phyloP scores from a whole-genome alignment of 2,888 invertebrate genomes.

The Caenorhabditis sp. region DNA sequence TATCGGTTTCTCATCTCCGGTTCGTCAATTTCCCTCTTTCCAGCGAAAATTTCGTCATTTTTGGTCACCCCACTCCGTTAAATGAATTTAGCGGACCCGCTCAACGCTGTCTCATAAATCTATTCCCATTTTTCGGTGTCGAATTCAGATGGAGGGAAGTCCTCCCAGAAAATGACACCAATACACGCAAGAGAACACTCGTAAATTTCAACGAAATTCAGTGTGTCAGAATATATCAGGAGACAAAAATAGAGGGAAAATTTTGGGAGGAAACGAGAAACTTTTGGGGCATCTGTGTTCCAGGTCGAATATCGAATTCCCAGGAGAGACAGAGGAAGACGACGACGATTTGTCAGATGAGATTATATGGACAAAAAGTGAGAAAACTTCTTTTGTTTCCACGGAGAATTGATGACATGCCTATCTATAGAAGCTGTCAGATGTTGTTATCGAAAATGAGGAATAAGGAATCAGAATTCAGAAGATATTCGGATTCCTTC shows the following conservation, averaged over 20 bases:
- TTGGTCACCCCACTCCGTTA: slow-evolving; percentile 28
- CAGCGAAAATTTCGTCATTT: slow-evolving; percentile 48
- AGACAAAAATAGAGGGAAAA: slow-evolving; percentile 25
- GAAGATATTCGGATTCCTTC: background rate
- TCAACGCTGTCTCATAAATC: slow-evolving; percentile 35
- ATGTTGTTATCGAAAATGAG: slow-evolving; percentile 14
- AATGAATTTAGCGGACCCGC: slow-evolving; percentile 33
- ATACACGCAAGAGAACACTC: slow-evolving; percentile 42
- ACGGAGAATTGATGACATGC: slow-evolving; percentile 19
- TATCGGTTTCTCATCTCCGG: slow-evolving; percentile 36
- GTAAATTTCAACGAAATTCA: background rate
- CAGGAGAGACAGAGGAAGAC: slow-evolving; percentile 8
- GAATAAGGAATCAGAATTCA: slow-evolving; percentile 7
- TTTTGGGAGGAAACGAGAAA: slow-evolving; percentile 1
- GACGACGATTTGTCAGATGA: slow-evolving; percentile 31
- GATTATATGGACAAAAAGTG: slow-evolving; percentile 32
- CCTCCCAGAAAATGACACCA: slow-evolving; percentile 28
- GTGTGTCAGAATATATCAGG: background rate
- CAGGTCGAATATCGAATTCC: slow-evolving; percentile 44
- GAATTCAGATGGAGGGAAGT: slow-evolving; percentile 6
- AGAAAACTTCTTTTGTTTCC: slow-evolving; percentile 33
- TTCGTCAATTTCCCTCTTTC: slow-evolving; percentile 8
- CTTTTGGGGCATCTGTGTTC: slow-evolving; percentile 25
- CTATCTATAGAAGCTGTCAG: background rate
- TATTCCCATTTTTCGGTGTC: slow-evolving; percentile 9